A percentile compares a stretch with the other conserved stretches of the same genome.
phyloP scores from a whole-genome alignment of 2,113 vertebrate species.

The Microcebus ravelobensis region DNA sequence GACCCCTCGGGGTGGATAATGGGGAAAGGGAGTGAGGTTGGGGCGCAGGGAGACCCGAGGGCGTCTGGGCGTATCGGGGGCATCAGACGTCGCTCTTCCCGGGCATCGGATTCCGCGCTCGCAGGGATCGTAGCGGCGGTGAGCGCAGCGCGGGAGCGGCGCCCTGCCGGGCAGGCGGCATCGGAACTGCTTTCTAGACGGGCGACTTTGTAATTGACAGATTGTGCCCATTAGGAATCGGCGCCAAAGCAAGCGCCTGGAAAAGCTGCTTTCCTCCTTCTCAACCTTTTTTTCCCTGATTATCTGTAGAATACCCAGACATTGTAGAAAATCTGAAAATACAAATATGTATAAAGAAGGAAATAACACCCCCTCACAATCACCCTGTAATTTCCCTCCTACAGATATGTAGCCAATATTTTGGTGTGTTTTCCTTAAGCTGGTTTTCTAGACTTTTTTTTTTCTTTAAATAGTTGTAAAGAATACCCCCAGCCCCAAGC shows the following conservation, averaged over 20 bases:
- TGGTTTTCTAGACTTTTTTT: background rate
- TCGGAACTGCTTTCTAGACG: background rate
- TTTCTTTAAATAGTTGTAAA: background rate
- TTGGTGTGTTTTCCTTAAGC: background rate
- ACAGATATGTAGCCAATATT: background rate
- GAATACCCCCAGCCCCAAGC: rapidly evolving
- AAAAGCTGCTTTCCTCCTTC: background rate
- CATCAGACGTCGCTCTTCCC: background rate
- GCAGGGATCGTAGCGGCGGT: too few species aligned
- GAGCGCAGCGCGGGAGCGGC: background rate
- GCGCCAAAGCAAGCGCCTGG: background rate
- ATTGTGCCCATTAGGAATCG: background rate
- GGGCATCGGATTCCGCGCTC: rapidly evolving
- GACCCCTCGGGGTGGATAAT: background rate
- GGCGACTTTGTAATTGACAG: background rate
- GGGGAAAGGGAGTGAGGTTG: background rate
- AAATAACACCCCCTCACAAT: background rate
- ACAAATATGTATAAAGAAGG: background rate
- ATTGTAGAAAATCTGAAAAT: background rate
- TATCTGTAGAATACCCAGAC: background rate
- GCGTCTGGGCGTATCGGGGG: background rate
- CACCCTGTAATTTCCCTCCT: background rate
- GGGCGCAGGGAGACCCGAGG: background rate
- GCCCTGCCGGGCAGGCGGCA: background rate
- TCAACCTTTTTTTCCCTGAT: background rate